A percentile compares a stretch with the other conserved stretches of the same genome.
These are phyloP conservation scores for Idris sp. DNA, from an alignment of 1,140 invertebrate genomes.

Conservation along the genomic window DNA sequence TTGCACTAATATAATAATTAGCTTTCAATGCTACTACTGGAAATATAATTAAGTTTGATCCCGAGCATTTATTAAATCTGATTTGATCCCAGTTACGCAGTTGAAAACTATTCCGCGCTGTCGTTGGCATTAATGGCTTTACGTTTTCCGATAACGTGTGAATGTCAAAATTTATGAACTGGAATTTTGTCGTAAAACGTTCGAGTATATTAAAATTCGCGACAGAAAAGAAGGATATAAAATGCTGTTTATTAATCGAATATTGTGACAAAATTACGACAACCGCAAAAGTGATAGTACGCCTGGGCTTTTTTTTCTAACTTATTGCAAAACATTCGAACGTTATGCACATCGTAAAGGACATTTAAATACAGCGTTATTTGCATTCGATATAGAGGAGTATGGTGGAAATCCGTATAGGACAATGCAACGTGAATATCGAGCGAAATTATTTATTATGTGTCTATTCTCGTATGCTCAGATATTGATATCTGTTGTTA, in stretches of 20 bases:
- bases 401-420: too few species aligned
- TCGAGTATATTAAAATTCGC: conserved; percentile 26
- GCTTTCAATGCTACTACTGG: not conserved
- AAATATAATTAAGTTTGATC: conserved; percentile 1
- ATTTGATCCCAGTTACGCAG: conserved; percentile 1
- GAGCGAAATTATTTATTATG: too few species aligned
- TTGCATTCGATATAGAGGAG: too few species aligned
- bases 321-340: too few species aligned
- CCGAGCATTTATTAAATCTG: not conserved
- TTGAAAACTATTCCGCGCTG: conserved; percentile 12
- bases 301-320: too few species aligned
- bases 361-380: not conserved
- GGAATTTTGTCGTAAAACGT: conserved; percentile 17
- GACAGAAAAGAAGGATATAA: conserved; percentile 8
- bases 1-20: not conserved
- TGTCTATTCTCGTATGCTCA: too few species aligned
- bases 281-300: too few species aligned
- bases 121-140: conserved; percentile 23
- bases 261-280: conserved; percentile 9
- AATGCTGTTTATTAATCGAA: conserved; percentile 20
- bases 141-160: conserved; percentile 16
- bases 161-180: conserved; percentile 34
- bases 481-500: too few species aligned
- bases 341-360: not conserved
- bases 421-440: too few species aligned